A percentile compares a stretch with the other conserved stretches of the same genome.
phyloP scores from a whole-genome alignment of 2,113 vertebrate genomes.

The Hemichromis elongatus region DNA sequence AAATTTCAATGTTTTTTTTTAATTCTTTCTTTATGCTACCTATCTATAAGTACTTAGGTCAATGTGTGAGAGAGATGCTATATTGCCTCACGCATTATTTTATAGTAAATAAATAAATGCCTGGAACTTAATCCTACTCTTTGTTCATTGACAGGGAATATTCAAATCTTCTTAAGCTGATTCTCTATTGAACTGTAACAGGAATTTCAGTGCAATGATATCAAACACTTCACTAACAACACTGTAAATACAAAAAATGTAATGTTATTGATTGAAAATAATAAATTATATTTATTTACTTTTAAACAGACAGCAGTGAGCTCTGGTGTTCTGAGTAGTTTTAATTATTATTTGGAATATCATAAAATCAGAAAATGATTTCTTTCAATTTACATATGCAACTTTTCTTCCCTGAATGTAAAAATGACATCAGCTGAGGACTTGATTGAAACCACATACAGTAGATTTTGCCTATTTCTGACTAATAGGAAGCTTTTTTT shows the following conservation, averaged over 20 bases:
- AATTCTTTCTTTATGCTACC: too few species aligned
- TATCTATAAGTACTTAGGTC: neutral
- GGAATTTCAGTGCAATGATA: neutral
- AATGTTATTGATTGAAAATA: neutral
- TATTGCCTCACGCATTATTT: neutral
- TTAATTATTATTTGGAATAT: neutral
- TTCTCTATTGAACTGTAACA: neutral
- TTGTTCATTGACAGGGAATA: conserved; percentile 56
- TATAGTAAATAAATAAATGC: neutral
- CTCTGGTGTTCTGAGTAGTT: neutral
- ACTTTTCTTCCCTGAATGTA: neutral
- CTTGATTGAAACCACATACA: neutral
- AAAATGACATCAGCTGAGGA: neutral
- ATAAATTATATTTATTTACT: neutral
- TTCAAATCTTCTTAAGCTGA: conserved; percentile 39
- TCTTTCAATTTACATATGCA: neutral
- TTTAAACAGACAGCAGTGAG: neutral
- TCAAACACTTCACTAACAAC: neutral
- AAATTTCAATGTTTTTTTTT: too few species aligned
- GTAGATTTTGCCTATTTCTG: neutral
- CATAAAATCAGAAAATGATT: neutral
- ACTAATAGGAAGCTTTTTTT: neutral
- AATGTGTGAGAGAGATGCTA: neutral
- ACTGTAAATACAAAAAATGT: neutral
- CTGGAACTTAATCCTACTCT: conserved; percentile 24